Conservation (phyloP, 2,113 vertebrate genomes). For the Ammodytes dubius region DNA sequence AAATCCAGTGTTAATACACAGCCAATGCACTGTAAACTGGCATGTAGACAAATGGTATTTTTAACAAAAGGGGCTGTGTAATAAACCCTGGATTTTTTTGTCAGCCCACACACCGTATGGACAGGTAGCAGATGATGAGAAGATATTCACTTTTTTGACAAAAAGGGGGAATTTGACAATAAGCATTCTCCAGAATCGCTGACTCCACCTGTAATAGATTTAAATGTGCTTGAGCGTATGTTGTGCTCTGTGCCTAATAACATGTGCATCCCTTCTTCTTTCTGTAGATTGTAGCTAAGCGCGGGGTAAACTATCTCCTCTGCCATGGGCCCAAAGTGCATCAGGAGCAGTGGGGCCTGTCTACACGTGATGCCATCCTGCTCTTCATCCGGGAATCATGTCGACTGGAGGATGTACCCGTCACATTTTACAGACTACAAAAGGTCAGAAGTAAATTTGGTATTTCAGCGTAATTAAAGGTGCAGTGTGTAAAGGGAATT, state of each 20-base stretch:
- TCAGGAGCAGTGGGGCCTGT: slow-evolving; percentile 88
- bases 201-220: background rate
- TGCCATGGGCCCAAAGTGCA: slow-evolving; percentile 90
- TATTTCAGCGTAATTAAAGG: background rate
- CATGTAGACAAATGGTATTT: no score
- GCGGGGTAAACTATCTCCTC: slow-evolving; percentile 89
- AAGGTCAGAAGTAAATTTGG: slow-evolving; percentile 84
- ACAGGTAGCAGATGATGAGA: no score
- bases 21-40: no score
- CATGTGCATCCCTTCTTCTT: background rate
- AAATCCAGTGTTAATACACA: no score
- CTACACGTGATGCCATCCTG: slow-evolving; percentile 85
- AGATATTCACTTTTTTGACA: no score
- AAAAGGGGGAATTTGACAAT: no score
- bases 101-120: no score
- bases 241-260: background rate
- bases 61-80: no score
- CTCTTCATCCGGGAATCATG: slow-evolving; percentile 91
- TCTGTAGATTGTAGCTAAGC: slow-evolving; percentile 88
- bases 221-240: background rate
- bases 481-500: no score
- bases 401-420: slow-evolving; percentile 90
- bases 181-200: no score
- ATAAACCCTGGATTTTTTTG: no score
- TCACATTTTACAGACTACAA: slow-evolving; percentile 91